Evolutionary conservation across 2,888 invertebrate species (phyloP).

Genomic region (Lapara coniferarum): DNA sequence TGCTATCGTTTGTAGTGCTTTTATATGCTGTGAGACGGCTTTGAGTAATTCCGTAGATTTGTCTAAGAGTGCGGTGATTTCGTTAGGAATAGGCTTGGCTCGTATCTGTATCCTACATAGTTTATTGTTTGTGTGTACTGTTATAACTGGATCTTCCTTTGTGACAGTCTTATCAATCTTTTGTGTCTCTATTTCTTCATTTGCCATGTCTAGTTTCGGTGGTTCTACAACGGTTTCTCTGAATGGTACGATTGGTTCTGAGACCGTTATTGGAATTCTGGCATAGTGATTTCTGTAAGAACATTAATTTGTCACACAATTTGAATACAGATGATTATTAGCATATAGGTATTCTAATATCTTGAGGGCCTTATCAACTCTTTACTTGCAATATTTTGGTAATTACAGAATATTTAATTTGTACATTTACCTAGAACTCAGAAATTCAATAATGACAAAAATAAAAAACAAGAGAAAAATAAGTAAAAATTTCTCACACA

Average conservation of each 20-base stretch:
- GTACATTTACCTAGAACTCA: no score
- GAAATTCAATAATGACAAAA: no score
- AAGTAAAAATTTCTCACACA: no score
- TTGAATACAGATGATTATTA: no score
- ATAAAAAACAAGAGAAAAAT: no score
- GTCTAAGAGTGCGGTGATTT: slow-evolving; percentile 88
- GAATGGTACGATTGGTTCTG: slow-evolving; percentile 98
- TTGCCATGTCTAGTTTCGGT: slow-evolving; percentile 92
- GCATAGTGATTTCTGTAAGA: slow-evolving; percentile 87
- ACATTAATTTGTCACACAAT: not conserved
- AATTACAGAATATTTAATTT: no score
- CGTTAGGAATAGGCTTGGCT: slow-evolving; percentile 89
- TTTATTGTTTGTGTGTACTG: slow-evolving; percentile 88
- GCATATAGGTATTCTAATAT: no score
- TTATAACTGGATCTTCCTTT: slow-evolving; percentile 80
- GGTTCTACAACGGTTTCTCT: slow-evolving; percentile 95
- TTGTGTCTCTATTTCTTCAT: slow-evolving; percentile 90
- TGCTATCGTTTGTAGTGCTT: slow-evolving; percentile 64
- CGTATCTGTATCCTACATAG: slow-evolving; percentile 88
- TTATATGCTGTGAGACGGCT: slow-evolving; percentile 81
- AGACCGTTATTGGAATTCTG: slow-evolving; percentile 93
- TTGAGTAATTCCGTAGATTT: slow-evolving; percentile 88
- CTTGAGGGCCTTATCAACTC: not conserved
- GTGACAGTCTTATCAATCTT: slow-evolving; percentile 74
- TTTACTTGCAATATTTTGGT: no score